A percentile compares a stretch with the other conserved stretches of the same genome.
These are phyloP conservation scores for Catostomus latipinnis DNA, from an alignment of 2,797 vertebrate genomes.

Conservation along the genomic window DNA sequence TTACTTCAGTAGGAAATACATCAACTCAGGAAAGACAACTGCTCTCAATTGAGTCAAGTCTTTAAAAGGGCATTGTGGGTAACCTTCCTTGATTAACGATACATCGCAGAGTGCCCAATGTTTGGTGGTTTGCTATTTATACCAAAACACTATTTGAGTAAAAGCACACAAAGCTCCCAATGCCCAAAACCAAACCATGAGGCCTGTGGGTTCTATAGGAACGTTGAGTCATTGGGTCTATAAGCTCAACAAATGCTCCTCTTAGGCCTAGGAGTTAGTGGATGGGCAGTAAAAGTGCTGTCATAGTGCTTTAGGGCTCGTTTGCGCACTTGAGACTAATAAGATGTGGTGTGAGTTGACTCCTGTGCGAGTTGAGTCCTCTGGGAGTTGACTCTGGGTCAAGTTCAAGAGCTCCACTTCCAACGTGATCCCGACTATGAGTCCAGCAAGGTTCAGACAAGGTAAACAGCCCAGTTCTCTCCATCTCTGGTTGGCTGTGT, in stretches of 20 bases:
- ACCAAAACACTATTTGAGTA: neutral
- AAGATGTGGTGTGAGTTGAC: neutral
- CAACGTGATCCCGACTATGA: slow-evolving; percentile 16
- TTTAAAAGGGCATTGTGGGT: neutral
- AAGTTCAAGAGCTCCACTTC: slow-evolving; percentile 9
- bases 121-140: neutral
- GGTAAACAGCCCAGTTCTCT: slow-evolving; percentile 16
- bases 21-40: no score
- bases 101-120: neutral
- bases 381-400: neutral
- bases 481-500: slow-evolving; percentile 32
- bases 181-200: neutral
- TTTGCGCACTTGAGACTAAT: slow-evolving; percentile 6
- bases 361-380: neutral
- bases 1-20: no score
- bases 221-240: neutral
- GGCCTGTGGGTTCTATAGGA: neutral
- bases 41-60: no score
- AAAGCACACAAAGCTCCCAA: neutral
- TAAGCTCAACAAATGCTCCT: neutral
- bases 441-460: slow-evolving; percentile 44
- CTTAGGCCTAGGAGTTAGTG: neutral
- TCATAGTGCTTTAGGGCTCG: neutral
- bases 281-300: neutral
- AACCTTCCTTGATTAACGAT: neutral